phyloP scores from a whole-genome alignment of 2,888 invertebrate genomes.

The Iselma pallidipennis region DNA sequence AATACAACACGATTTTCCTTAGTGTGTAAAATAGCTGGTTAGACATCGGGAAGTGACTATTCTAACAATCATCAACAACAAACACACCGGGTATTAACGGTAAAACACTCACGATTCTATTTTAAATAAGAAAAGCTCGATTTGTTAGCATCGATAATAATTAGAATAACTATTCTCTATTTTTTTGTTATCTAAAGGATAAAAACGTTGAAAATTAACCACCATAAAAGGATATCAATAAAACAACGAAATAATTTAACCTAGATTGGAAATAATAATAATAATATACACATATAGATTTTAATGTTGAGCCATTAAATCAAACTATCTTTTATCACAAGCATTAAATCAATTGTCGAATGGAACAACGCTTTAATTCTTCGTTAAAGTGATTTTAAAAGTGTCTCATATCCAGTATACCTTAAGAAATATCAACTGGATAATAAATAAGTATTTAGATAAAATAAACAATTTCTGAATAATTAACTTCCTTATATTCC shows the following conservation, averaged over 20 bases:
- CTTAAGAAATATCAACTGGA: too few species aligned
- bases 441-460: too few species aligned
- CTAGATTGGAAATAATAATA: not conserved
- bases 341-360: not conserved
- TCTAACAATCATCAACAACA: constrained; percentile 13
- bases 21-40: not conserved
- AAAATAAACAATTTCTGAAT: too few species aligned
- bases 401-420: not conserved
- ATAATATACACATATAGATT: not conserved
- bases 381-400: too few species aligned
- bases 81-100: constrained; percentile 1
- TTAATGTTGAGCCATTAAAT: not conserved
- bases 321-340: not conserved
- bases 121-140: not conserved
- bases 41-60: constrained; percentile 21
- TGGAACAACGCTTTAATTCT: not conserved
- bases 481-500: too few species aligned
- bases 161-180: too few species aligned
- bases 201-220: too few species aligned
- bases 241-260: not conserved
- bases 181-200: too few species aligned
- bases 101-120: not conserved
- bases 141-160: not conserved
- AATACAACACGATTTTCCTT: not conserved
- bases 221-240: not conserved